phyloP scores from a whole-genome alignment of 2,797 vertebrate genomes.

The Rhabdomys pumilio region DNA sequence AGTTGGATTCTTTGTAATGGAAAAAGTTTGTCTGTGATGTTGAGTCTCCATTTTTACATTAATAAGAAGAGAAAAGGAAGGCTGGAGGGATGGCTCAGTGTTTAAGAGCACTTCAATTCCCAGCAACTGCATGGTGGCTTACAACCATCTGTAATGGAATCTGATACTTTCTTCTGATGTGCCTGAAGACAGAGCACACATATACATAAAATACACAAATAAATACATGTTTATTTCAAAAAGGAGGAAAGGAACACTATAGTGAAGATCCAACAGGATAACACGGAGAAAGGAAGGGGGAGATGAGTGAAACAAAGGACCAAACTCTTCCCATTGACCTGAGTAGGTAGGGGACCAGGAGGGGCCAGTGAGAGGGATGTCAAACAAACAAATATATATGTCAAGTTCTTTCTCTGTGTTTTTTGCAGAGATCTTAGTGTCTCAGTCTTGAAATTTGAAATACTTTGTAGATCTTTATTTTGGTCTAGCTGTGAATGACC shows the following conservation, averaged over 20 bases:
- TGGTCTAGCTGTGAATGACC: neutral
- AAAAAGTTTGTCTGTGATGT: neutral
- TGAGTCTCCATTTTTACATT: neutral
- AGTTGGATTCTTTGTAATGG: slow-evolving; percentile 25
- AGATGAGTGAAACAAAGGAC: neutral
- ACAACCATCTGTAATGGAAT: neutral
- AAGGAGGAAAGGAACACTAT: neutral
- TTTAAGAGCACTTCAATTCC: neutral
- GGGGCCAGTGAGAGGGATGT: neutral
- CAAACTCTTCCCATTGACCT: neutral
- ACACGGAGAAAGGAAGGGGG: neutral
- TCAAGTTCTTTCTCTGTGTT: neutral
- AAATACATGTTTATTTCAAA: neutral
- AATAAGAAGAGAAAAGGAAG: neutral
- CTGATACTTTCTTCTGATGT: neutral
- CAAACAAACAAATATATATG: neutral
- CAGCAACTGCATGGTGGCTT: neutral
- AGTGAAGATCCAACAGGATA: neutral
- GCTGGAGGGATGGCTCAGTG: neutral
- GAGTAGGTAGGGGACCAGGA: neutral
- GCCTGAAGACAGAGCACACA: neutral
- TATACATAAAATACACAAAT: neutral
- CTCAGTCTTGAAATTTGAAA: slow-evolving; percentile 11
- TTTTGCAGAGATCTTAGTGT: neutral
- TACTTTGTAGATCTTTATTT: neutral